These are phyloP conservation scores for Oncorhynchus masou DNA, from an alignment of 2,113 vertebrate genomes.

Conservation along the genomic window DNA sequence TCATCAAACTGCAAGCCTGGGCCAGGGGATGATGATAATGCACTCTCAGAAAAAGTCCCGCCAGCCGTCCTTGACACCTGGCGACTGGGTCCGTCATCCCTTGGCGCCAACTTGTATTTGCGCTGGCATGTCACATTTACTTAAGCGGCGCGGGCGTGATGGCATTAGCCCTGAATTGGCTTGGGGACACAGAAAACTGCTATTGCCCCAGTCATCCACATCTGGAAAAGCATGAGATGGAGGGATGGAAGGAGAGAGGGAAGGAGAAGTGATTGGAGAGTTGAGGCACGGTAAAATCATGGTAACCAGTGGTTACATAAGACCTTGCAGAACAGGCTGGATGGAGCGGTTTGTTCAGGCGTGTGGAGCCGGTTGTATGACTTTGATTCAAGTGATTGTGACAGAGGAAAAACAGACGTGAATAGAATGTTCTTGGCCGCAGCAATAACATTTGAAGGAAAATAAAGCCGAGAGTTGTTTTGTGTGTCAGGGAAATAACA, in stretches of 20 bases:
- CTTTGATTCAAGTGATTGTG: slow-evolving; percentile 1
- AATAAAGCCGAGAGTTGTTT: not conserved
- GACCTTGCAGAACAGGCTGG: not conserved
- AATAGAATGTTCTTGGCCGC: not conserved
- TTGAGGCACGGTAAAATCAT: not conserved
- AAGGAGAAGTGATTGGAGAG: not conserved
- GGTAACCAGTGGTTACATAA: not conserved
- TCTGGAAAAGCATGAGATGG: too few species aligned
- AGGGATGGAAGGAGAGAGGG: not conserved
- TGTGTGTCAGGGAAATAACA: not conserved
- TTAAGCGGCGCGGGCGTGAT: not conserved
- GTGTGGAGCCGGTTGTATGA: not conserved
- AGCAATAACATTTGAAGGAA: not conserved
- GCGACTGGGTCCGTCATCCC: not conserved
- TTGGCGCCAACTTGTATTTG: not conserved
- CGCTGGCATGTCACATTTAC: not conserved
- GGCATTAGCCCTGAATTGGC: not conserved
- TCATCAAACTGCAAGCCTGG: not conserved
- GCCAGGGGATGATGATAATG: too few species aligned
- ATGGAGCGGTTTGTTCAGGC: not conserved
- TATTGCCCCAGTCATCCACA: slow-evolving; percentile 1
- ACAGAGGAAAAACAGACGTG: not conserved
- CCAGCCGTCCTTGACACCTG: not conserved
- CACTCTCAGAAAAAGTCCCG: too few species aligned
- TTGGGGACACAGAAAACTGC: slow-evolving; percentile 1